These are phyloP conservation scores for Channa striata DNA, from an alignment of 2,797 vertebrate species.

Conservation along the genomic window DNA sequence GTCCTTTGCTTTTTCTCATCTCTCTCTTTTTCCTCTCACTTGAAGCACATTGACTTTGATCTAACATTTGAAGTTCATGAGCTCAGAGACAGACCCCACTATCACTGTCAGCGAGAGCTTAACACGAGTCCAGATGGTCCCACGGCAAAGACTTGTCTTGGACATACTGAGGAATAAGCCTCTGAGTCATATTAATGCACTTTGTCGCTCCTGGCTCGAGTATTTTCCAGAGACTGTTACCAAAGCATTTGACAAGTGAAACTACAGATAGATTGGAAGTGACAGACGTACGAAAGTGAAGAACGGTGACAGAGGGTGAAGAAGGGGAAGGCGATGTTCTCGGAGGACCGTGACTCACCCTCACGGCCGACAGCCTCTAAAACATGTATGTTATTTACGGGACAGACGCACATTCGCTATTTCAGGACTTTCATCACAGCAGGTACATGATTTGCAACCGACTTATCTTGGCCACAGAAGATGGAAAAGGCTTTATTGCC, in stretches of 20 bases:
- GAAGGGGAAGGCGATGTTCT: conserved; percentile 58
- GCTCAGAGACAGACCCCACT: conserved; percentile 26
- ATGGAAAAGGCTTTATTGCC: background rate
- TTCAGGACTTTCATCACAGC: conserved; percentile 34
- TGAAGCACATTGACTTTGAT: conserved; percentile 31
- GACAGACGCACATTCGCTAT: conserved; percentile 25
- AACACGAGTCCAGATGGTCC: background rate
- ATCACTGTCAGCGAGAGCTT: background rate
- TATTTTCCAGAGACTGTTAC: conserved; percentile 44
- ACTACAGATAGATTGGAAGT: conserved; percentile 63
- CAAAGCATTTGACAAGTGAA: conserved; percentile 43
- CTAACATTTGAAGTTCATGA: conserved; percentile 29
- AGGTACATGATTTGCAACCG: conserved; percentile 26
- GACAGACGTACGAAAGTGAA: conserved; percentile 68
- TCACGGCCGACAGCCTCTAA: conserved; percentile 63
- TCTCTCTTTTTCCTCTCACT: background rate
- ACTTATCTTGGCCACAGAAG: conserved; percentile 5
- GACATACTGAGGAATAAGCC: background rate
- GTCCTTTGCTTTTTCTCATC: background rate
- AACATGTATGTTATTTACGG: conserved; percentile 72
- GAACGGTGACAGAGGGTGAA: conserved; percentile 43
- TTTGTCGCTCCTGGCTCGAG: conserved; percentile 15
- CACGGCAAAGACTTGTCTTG: conserved; percentile 15
- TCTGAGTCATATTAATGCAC: conserved; percentile 28
- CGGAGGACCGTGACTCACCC: conserved; percentile 73